Conservation (phyloP, 30 jellyfish, hydroid and myxozoan genomes). For the Aurelia sp. region DNA sequence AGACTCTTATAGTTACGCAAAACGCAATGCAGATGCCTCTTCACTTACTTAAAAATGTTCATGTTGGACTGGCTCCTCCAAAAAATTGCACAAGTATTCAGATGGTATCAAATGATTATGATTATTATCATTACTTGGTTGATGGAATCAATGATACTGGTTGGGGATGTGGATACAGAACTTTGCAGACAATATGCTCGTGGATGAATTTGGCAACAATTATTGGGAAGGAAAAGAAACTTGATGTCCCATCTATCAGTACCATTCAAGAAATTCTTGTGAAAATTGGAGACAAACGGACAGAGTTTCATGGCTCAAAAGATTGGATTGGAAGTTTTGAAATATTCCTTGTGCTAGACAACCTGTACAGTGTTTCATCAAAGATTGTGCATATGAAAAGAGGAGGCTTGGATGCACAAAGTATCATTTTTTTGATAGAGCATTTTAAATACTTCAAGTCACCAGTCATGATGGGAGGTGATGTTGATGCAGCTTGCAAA, state of each 20-base stretch:
- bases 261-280: conserved; percentile 57
- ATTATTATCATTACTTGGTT: conserved; percentile 62
- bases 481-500: conserved; percentile 77
- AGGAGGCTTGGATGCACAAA: conserved; percentile 25
- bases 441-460: conserved; percentile 55
- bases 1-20: background rate
- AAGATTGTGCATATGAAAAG: conserved; percentile 51
- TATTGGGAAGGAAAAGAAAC: conserved; percentile 4
- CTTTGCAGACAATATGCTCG: conserved; percentile 82
- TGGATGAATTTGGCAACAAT: conserved; percentile 58
- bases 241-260: conserved; percentile 57
- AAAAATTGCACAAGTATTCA: too few species aligned
- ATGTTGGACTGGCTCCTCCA: conserved; percentile 40
- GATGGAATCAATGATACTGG: conserved; percentile 78
- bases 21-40: background rate
- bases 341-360: conserved; percentile 63
- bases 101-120: conserved; percentile 12
- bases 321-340: conserved; percentile 87
- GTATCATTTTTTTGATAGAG: conserved; percentile 3
- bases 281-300: conserved; percentile 63
- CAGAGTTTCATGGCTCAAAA: conserved; percentile 68
- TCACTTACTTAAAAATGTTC: conserved; percentile 25
- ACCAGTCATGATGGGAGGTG: conserved; percentile 93
- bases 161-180: conserved; percentile 92
- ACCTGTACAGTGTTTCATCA: conserved; percentile 61